Base-by-base conservation (phyloP, 2,797 vertebrate genomes). In the Petrocephalus sullivani region DNA sequence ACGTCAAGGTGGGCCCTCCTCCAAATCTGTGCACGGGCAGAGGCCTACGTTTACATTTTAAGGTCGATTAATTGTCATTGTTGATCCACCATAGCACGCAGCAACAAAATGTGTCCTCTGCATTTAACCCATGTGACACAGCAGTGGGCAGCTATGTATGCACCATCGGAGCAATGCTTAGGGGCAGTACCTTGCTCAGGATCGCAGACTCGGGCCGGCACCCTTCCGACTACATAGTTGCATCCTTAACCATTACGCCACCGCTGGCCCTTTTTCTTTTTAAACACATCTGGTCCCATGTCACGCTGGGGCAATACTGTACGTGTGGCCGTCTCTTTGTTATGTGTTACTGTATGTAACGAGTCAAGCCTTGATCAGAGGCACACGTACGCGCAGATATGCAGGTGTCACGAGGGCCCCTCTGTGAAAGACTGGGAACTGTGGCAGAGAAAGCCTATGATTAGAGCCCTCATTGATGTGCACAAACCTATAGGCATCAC, bases 1-100 rank as follows among this genome's bases (percentile, higher is more conserved):
- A 99, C 84, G 97, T 99, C 81, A 98, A 99, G 98, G 98, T 99
- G 96, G 92, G 78, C 10, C 51, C 49, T 10, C 78, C n/a, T 41
- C 49, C 33, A 9, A n/a, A 16, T 9, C 37, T 49, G 41, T 51
- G 41, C 33, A 21, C 46, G 3, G 75, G 37, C 19, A 21, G 49
- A n/a, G 16, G 37, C 37, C 37, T 41, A 41, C 37, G 37, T 41
- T 41, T 41, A 41, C 37, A 41, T 41, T 41, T 41, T 41, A 41
- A 41, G 37, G 37, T 28, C 37, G 37, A 41, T 41, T 41, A 41
- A 41, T 41, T 41, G 37, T 41, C 37, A 41, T 41, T 41, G 37
- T 41, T 41, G 37, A 41, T 2, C 37, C 37, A 41, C 37, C 37
- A 41, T 2, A 41, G 37, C 37, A 41, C 37, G 37, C 37, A 41